These are phyloP conservation scores for Thalassoma bifasciatum DNA, from an alignment of 2,113 vertebrate genomes.

Conservation along the genomic window DNA sequence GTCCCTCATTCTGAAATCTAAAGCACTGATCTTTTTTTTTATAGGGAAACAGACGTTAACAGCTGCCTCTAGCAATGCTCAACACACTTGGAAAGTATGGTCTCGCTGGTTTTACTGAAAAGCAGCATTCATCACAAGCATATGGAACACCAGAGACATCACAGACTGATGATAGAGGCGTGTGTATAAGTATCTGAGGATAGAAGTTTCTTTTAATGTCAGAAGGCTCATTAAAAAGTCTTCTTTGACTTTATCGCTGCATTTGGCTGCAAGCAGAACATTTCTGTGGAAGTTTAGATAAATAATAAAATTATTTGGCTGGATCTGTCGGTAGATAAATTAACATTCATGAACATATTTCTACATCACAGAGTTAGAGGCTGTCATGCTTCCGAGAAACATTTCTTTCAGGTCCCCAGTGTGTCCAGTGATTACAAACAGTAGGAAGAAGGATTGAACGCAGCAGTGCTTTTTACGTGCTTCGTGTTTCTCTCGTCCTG, in stretches of 20 bases:
- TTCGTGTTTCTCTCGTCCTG: conserved; percentile 27
- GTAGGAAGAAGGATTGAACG: conserved; percentile 33
- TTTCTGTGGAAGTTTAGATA: conserved; percentile 42
- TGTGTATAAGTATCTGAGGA: conserved; percentile 2
- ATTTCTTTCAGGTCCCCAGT: conserved; percentile 39
- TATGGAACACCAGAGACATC: conserved; percentile 8
- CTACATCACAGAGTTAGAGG: conserved; percentile 37
- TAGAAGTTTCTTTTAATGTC: conserved; percentile 21
- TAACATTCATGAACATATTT: conserved; percentile 50
- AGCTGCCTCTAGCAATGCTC: background rate
- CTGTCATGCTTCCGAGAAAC: conserved; percentile 57
- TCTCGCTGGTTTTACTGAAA: background rate
- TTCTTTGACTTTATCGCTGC: conserved; percentile 13
- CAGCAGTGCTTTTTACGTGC: conserved; percentile 41
- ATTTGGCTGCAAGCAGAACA: conserved; percentile 39
- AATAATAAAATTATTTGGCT: conserved; percentile 27
- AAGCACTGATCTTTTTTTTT: background rate
- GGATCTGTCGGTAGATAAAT: conserved; percentile 29
- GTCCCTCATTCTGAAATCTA: conserved; percentile 10
- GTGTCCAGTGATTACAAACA: conserved; percentile 63
- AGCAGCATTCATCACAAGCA: conserved; percentile 5
- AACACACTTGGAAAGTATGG: background rate
- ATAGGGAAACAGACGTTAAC: background rate
- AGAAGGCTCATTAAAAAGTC: conserved; percentile 34
- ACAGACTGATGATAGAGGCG: conserved; percentile 12